Evolutionary conservation across 2,797 vertebrate genomes (phyloP).

Genomic region (Arremon brunneinucha): DNA sequence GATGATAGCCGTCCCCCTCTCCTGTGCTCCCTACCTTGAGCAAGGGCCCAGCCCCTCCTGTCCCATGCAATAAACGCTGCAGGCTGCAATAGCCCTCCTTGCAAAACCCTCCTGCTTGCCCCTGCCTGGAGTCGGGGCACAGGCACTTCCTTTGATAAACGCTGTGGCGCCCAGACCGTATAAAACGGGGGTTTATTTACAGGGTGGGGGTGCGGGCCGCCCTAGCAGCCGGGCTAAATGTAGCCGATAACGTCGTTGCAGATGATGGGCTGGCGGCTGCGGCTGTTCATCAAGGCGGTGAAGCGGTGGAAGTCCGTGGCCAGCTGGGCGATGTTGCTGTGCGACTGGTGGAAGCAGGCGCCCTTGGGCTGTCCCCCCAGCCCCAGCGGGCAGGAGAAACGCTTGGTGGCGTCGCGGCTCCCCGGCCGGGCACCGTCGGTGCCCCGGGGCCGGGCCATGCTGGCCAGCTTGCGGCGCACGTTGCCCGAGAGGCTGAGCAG

Average conservation of each 20-base stretch:
- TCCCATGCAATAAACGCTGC: not conserved
- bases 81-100: rapidly evolving
- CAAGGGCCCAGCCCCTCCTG: rapidly evolving
- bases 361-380: slow-evolving; percentile 77
- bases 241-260: slow-evolving; percentile 93
- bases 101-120: rapidly evolving
- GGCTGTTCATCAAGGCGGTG: slow-evolving; percentile 90
- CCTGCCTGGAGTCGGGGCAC: rapidly evolving
- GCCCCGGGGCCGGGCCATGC: slow-evolving; percentile 80
- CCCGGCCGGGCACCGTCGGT: slow-evolving; percentile 33
- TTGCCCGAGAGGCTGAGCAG: slow-evolving; percentile 86
- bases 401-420: slow-evolving; percentile 75
- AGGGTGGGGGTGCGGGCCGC: not conserved
- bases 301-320: slow-evolving; percentile 87
- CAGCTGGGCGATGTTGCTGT: slow-evolving; percentile 84
- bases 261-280: slow-evolving; percentile 95
- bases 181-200: slow-evolving; percentile 66
- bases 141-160: not conserved
- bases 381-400: slow-evolving; percentile 89
- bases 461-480: slow-evolving; percentile 83
- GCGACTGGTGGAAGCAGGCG: slow-evolving; percentile 89
- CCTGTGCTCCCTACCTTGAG: slow-evolving; percentile 55
- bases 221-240: slow-evolving; percentile 76
- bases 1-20: slow-evolving; percentile 59
- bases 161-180: not conserved